phyloP scores from a whole-genome alignment of 2,797 vertebrate genomes.

The Aratinga solstitialis region DNA sequence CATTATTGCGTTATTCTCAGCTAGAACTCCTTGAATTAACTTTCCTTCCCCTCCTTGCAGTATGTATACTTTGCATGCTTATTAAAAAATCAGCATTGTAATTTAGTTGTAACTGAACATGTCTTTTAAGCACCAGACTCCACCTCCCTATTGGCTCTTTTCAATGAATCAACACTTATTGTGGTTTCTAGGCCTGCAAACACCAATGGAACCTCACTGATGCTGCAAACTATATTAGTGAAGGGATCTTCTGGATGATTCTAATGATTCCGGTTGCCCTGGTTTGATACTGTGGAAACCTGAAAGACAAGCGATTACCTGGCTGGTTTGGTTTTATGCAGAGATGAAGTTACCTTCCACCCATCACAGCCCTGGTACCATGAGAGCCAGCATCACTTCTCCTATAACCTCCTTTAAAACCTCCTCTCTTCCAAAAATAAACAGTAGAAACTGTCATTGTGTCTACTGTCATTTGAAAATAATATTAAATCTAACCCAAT shows the following conservation, averaged over 20 bases:
- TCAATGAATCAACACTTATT: background rate
- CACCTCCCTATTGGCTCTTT: background rate
- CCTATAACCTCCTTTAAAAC: background rate
- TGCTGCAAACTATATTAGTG: background rate
- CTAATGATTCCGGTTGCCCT: background rate
- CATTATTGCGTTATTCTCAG: background rate
- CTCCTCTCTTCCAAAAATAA: background rate
- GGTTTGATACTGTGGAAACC: background rate
- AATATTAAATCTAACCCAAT: background rate
- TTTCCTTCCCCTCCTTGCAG: background rate
- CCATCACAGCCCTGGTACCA: background rate
- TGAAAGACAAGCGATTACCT: background rate
- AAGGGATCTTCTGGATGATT: background rate
- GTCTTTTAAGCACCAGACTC: background rate
- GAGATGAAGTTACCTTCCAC: background rate
- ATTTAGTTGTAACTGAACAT: background rate
- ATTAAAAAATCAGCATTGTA: background rate
- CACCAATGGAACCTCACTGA: background rate
- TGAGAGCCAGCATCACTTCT: fast-evolving
- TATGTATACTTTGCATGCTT: background rate
- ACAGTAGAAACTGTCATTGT: background rate
- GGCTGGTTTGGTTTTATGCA: background rate
- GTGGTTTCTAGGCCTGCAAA: background rate
- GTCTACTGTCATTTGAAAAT: background rate
- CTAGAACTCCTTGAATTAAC: background rate